phyloP scores from a whole-genome alignment of 2,113 vertebrate species.

The Misgurnus mizolepis region DNA sequence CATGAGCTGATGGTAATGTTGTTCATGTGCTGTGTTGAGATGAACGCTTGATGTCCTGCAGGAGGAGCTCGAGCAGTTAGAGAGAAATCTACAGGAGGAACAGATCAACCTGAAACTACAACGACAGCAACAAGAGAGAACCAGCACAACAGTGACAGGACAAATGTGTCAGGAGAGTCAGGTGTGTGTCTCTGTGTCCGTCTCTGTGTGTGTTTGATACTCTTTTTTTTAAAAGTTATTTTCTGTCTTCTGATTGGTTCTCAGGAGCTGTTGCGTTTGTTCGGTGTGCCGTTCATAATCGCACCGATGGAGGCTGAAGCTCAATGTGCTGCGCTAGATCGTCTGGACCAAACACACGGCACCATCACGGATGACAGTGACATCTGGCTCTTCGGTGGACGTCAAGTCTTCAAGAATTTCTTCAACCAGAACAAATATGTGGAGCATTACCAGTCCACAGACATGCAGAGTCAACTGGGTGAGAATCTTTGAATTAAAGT shows the following conservation, averaged over 20 bases:
- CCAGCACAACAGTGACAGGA: slow-evolving; percentile 89
- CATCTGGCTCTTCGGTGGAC: slow-evolving; percentile 95
- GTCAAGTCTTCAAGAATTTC: slow-evolving; percentile 97
- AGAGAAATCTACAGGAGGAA: slow-evolving; percentile 81
- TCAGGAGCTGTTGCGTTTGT: slow-evolving; percentile 91
- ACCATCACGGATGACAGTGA: slow-evolving; percentile 98
- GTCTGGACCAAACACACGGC: slow-evolving; percentile 88
- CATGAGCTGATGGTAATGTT: neutral
- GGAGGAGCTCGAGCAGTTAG: slow-evolving; percentile 86
- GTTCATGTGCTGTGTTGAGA: slow-evolving; percentile 23
- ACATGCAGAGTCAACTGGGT: slow-evolving; percentile 93
- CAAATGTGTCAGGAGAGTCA: slow-evolving; percentile 98
- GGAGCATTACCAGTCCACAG: slow-evolving; percentile 87
- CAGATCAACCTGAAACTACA: slow-evolving; percentile 82
- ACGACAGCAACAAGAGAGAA: slow-evolving; percentile 89
- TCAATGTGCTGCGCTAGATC: slow-evolving; percentile 88
- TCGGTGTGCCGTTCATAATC: slow-evolving; percentile 89
- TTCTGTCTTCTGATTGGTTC: neutral
- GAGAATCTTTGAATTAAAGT: slow-evolving; percentile 57
- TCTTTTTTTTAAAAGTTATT: neutral
- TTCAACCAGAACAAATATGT: slow-evolving; percentile 92
- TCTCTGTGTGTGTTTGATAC: neutral
- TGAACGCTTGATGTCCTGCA: slow-evolving; percentile 59
- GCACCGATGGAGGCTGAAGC: slow-evolving; percentile 96
- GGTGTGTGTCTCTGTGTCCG: slow-evolving; percentile 58